Evolutionary conservation across 2,888 invertebrate species (phyloP), one percentile per base, ranked within the genome.

Genomic region (Acanthosoma haemorrhoidale): DNA sequence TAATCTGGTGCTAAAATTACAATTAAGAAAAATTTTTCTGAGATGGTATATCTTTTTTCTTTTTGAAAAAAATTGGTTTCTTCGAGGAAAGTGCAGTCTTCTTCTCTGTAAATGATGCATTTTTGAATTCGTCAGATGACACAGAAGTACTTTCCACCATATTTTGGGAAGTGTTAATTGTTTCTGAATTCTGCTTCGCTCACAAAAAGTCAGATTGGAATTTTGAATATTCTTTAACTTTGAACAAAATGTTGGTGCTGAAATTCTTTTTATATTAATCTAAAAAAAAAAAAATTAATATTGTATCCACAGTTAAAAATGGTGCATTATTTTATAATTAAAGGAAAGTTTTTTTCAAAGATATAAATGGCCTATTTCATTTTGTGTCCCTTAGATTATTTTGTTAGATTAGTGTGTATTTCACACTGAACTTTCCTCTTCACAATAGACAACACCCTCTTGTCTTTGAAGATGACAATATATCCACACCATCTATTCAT

Each of bases 201-300:
- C 68, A 58, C 38, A 58, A 9, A 13, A 32, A 16, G 34, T 18
- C 25, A 51, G 2, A n/a, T 67, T 67, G 8, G 16, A 67, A 13
- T 16, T 13, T 3, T 43, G 16, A 3, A 71, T 43, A 34, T 71
- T 59, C 38, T 71, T 71, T 15, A 51, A 59, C 34, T 72, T 72
- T 18, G 70, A 74, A 18, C 73, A 69, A 13, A 73, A 25, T 16
- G 89, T 89, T 1, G 87, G 88, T 0, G 88, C 86, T 6, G 86
- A 82, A 69, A 89, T 83, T 68, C 88, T 82, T 25, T 86, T 86
- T 76, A 88, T 75, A 69, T 80, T 78, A 32, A 80, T 81, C 87
- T 75, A 70, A 31, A 72, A 73, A 8, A 21, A 29, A 31, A 69
- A 39, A n/a, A 16, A 21, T 36, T 38, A 51, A 43, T 8, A 9